Percentiles rank a stretch among this genome's conserved stretches.
Evolutionary conservation across 2,113 vertebrate species (phyloP).

Genomic region (Plecturocebus donacophilus): DNA sequence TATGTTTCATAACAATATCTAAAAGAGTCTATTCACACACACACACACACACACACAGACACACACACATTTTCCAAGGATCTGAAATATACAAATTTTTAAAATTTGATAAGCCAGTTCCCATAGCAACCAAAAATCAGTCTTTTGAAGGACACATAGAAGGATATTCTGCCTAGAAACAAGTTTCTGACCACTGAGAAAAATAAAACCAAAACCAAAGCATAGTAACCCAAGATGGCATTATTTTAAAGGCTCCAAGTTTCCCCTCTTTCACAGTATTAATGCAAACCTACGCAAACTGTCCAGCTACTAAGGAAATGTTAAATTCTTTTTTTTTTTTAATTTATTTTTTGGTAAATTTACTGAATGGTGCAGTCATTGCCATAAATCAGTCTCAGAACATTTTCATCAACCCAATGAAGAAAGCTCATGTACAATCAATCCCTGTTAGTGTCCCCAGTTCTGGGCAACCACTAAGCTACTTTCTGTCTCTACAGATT

Average conservation of each 20-base stretch:
- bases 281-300: neutral
- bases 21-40: neutral
- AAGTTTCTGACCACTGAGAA: constrained; percentile 32
- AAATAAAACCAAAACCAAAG: constrained; percentile 56
- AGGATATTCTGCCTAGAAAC: neutral
- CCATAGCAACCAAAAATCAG: constrained; percentile 59
- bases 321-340: no score
- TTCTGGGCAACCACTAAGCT: neutral
- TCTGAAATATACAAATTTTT: constrained; percentile 64
- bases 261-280: neutral
- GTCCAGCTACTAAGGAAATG: neutral
- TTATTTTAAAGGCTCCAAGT: neutral
- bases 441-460: neutral
- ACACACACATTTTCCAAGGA: neutral
- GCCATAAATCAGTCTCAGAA: no score
- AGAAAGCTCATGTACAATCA: neutral
- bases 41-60: neutral
- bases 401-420: no score
- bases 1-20: neutral
- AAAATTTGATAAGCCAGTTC: constrained; percentile 57
- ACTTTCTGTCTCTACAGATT: neutral
- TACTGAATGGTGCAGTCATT: no score
- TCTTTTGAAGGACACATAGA: constrained; percentile 31
- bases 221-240: neutral
- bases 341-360: no score